Conservation (phyloP, 92 coral and sea anemone species). For the Montipora capitata region DNA sequence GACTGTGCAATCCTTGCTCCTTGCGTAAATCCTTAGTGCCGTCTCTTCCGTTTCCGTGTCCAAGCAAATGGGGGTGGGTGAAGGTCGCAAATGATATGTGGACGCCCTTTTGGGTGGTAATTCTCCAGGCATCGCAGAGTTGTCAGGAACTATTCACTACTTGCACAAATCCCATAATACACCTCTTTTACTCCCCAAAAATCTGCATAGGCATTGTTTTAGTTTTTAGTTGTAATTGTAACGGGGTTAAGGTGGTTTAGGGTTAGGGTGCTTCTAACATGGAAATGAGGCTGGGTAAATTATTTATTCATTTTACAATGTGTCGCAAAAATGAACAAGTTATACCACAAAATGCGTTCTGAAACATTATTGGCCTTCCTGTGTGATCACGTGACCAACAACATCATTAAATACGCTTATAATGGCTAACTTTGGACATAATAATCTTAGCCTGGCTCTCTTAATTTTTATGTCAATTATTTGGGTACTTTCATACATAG, state of each 20-base stretch:
- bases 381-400: background rate
- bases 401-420: no score
- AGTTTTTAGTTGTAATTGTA: no score
- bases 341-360: background rate
- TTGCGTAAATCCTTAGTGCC: slow-evolving; percentile 42
- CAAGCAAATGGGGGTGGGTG: slow-evolving; percentile 19
- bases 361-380: background rate
- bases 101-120: slow-evolving; percentile 39
- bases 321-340: background rate
- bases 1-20: no score
- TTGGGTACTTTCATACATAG: background rate
- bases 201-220: no score
- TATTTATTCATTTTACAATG: background rate
- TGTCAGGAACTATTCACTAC: no score
- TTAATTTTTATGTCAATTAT: background rate
- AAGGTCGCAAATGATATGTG: background rate
- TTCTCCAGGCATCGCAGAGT: slow-evolving; percentile 62
- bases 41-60: slow-evolving; percentile 37
- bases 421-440: background rate
- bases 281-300: background rate
- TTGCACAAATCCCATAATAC: no score
- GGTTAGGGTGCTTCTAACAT: background rate
- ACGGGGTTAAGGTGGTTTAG: background rate
- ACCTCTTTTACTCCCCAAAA: no score
- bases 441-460: background rate